Evolutionary conservation across 2,888 invertebrate species (phyloP).

Genomic region (Trissolcus japonicus): DNA sequence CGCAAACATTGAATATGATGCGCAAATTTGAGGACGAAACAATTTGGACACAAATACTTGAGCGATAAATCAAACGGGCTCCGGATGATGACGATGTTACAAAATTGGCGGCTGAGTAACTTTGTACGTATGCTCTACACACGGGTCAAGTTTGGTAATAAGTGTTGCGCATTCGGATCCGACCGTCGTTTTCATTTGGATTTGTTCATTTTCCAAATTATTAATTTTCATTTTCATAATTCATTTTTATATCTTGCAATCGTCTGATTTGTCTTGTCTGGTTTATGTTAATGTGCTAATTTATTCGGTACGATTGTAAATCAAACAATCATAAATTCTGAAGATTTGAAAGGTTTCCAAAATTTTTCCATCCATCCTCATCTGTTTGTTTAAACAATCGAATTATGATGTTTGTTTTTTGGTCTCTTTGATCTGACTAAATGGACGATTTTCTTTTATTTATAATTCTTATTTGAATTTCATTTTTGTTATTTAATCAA

Average conservation of each 20-base stretch:
- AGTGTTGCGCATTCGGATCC: neutral
- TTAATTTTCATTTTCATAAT: neutral
- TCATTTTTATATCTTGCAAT: neutral
- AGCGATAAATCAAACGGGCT: conserved; percentile 15
- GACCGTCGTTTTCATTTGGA: neutral
- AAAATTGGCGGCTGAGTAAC: conserved; percentile 25
- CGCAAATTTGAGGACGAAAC: conserved; percentile 4
- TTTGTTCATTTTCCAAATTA: neutral
- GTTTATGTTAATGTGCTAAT: neutral
- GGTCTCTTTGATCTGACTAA: no score
- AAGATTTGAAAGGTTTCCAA: no score
- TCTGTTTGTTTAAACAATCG: no score
- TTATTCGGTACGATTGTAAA: no score
- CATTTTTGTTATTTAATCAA: no score
- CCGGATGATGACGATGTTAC: neutral
- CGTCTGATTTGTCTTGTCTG: neutral
- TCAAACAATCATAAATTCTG: no score
- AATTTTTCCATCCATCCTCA: no score
- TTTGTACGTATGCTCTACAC: neutral
- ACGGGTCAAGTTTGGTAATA: conserved; percentile 11
- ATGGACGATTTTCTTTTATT: no score
- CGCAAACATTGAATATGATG: neutral
- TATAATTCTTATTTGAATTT: no score
- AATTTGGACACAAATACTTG: conserved; percentile 8
- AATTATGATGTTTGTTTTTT: no score